phyloP scores from a whole-genome alignment of 2,888 invertebrate species.

The Rapana venosa region DNA sequence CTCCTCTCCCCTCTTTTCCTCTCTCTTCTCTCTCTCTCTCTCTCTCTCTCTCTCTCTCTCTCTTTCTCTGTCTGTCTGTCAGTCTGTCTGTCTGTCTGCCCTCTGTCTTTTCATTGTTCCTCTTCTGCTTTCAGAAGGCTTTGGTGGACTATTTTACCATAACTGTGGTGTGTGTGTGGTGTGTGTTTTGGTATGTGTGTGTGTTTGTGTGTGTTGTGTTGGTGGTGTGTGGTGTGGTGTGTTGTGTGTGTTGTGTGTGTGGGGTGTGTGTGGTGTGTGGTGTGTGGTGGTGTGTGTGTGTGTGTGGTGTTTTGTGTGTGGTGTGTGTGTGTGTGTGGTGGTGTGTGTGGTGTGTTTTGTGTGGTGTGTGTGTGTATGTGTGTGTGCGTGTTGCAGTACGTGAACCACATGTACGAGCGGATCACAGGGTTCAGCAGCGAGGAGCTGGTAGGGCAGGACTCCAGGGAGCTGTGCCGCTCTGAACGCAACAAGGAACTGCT shows the following conservation, averaged over 20 bases:
- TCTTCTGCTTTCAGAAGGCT: too few relatives aligned
- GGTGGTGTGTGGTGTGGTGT: not conserved
- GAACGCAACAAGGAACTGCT: constrained; percentile 79
- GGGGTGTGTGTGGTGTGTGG: too few relatives aligned
- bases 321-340: not conserved
- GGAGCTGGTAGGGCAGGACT: constrained; percentile 83
- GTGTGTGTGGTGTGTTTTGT: not conserved
- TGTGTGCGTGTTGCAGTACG: constrained; percentile 84
- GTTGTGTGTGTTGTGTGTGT: too few relatives aligned
- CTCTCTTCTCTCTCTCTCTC: too few relatives aligned
- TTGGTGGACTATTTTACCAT: too few relatives aligned
- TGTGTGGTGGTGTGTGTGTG: not conserved
- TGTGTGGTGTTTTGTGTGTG: not conserved
- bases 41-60: too few relatives aligned
- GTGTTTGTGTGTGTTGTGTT: not conserved
- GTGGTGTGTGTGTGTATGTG: not conserved
- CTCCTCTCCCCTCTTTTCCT: too few relatives aligned
- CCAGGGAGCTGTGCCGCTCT: constrained; percentile 81
- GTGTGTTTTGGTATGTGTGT: not conserved
- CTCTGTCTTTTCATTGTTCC: too few relatives aligned
- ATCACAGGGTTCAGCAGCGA: constrained; percentile 86
- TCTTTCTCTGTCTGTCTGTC: too few relatives aligned
- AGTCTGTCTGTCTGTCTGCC: too few relatives aligned
- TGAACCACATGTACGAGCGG: constrained; percentile 91
- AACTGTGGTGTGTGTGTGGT: constrained; percentile 6